Evolutionary conservation across 2,113 vertebrate genomes (phyloP).

Genomic region (Peromyscus californicus): DNA sequence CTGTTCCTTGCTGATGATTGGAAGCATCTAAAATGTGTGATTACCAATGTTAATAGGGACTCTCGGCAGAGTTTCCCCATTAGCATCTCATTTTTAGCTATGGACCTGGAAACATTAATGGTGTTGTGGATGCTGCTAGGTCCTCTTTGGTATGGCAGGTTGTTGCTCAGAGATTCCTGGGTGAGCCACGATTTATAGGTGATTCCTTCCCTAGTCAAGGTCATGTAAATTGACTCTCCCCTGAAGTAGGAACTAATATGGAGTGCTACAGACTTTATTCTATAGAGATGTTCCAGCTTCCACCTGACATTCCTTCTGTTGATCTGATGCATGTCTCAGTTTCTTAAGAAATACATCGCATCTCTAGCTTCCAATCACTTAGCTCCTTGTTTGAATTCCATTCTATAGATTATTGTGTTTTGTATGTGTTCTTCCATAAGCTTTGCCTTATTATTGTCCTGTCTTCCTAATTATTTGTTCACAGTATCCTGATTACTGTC

Average conservation of each 20-base stretch:
- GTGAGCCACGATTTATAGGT: background rate
- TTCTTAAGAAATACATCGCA: background rate
- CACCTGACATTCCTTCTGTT: background rate
- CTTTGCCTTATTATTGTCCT: background rate
- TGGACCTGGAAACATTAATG: background rate
- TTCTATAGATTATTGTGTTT: background rate
- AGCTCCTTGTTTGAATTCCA: background rate
- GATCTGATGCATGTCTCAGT: background rate
- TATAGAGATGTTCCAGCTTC: background rate
- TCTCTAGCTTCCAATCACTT: background rate
- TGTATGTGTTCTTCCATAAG: background rate
- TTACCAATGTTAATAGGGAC: background rate
- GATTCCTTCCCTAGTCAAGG: background rate
- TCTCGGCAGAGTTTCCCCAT: background rate
- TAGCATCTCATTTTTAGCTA: background rate
- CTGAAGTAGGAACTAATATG: too few species aligned
- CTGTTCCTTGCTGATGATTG: background rate
- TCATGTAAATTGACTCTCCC: background rate
- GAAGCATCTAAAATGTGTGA: conserved; percentile 14
- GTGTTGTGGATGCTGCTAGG: background rate
- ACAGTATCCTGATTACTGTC: background rate
- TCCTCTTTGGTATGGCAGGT: background rate
- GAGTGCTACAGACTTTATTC: background rate
- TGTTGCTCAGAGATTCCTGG: background rate
- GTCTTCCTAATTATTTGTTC: background rate